Evolutionary conservation across 1,140 invertebrate species (phyloP).

Genomic region (Calycopis cecrops): DNA sequence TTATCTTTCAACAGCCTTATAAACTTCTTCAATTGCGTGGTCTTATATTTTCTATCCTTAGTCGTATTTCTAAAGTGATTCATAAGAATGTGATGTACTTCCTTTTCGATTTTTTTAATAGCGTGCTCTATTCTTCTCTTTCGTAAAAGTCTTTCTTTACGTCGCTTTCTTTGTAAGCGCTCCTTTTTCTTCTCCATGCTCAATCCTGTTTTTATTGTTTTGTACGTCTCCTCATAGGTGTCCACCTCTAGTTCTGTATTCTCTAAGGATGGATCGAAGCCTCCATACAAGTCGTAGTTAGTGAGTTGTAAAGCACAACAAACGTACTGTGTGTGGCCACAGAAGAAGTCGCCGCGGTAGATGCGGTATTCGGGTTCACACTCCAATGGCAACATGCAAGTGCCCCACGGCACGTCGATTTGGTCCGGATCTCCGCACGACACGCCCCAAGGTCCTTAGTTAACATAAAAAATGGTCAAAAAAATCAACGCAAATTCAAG

Average conservation of each 20-base stretch:
- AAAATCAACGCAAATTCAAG: too few relatives aligned
- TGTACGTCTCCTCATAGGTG: slow-evolving; percentile 41
- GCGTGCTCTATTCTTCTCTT: slow-evolving; percentile 49
- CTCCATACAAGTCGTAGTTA: slow-evolving; percentile 53
- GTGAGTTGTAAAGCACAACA: slow-evolving; percentile 49
- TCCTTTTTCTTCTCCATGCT: slow-evolving; percentile 16
- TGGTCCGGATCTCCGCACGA: slow-evolving; percentile 63
- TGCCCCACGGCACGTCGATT: slow-evolving; percentile 55
- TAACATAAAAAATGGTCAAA: background rate
- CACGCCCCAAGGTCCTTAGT: slow-evolving; percentile 56
- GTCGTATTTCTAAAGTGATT: slow-evolving; percentile 48
- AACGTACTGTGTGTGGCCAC: slow-evolving; percentile 50
- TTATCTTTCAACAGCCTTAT: slow-evolving; percentile 49
- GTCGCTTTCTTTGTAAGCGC: slow-evolving; percentile 33
- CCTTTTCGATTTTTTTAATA: slow-evolving; percentile 46
- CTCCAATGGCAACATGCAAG: slow-evolving; percentile 53
- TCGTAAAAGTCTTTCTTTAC: slow-evolving; percentile 37
- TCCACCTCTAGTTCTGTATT: slow-evolving; percentile 43
- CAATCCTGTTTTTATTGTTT: slow-evolving; percentile 27
- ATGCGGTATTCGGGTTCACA: slow-evolving; percentile 58
- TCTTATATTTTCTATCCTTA: slow-evolving; percentile 43
- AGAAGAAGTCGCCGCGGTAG: slow-evolving; percentile 53
- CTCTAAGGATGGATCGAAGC: slow-evolving; percentile 51
- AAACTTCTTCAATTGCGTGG: slow-evolving; percentile 52
- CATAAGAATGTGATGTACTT: slow-evolving; percentile 50